These are phyloP conservation scores for Drosophila melanosoma DNA, from an alignment of 2,888 invertebrate genomes.

Conservation along the genomic window DNA sequence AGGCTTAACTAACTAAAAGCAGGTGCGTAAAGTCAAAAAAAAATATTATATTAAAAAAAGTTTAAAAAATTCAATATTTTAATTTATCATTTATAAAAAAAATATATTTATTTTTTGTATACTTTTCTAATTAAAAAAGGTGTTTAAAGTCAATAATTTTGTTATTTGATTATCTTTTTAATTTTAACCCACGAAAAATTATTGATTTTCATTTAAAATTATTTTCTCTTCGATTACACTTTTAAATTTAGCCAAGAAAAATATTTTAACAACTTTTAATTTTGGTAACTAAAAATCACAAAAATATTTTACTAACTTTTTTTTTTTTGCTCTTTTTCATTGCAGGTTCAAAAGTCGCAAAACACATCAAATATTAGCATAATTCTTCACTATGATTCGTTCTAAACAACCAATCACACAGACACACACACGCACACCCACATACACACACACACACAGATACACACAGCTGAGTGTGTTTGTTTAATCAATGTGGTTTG, in stretches of 20 bases:
- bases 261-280: background rate
- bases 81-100: background rate
- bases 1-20: constrained; percentile 43
- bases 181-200: too few species aligned
- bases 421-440: constrained; percentile 24
- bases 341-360: constrained; percentile 77
- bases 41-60: background rate
- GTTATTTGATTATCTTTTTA: too few species aligned
- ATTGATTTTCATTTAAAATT: too few species aligned
- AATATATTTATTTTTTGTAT: background rate
- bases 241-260: too few species aligned
- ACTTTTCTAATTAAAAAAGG: background rate
- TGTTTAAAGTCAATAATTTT: too few species aligned
- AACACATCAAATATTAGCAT: constrained; percentile 79
- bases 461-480: constrained; percentile 7
- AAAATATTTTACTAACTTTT: constrained; percentile 9
- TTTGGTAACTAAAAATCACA: background rate
- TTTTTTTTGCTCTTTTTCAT: constrained; percentile 22
- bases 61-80: background rate
- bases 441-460: constrained; percentile 14
- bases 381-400: constrained; percentile 65
- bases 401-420: constrained; percentile 28
- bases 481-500: constrained; percentile 37
- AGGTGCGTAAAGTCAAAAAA: constrained; percentile 52
- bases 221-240: too few species aligned